These are phyloP conservation scores for Panagrolaimus sp. DNA, from an alignment of 1,140 invertebrate species.

Conservation along the genomic window DNA sequence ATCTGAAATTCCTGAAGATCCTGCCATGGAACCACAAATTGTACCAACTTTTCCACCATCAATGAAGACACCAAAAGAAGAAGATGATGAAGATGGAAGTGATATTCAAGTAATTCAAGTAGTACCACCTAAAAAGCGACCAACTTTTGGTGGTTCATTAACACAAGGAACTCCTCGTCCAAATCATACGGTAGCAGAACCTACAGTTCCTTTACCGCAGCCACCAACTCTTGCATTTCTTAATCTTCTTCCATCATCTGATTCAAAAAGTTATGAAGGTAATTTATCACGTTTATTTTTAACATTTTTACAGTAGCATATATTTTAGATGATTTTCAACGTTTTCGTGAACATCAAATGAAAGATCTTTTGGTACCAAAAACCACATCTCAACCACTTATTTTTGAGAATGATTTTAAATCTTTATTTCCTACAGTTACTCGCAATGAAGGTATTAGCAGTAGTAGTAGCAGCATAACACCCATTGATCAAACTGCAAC, in stretches of 20 bases:
- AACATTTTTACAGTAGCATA: too few relatives aligned
- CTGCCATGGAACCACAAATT: neutral
- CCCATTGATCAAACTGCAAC: too few relatives aligned
- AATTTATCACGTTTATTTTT: too few relatives aligned
- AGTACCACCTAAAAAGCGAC: neutral
- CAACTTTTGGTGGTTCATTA: neutral
- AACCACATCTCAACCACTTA: too few relatives aligned
- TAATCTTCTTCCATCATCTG: neutral
- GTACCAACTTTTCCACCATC: neutral
- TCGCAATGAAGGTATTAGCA: too few relatives aligned
- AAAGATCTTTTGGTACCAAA: too few relatives aligned
- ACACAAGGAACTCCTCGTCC: slow-evolving; percentile 9
- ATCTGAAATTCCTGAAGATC: neutral
- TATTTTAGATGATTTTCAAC: too few relatives aligned
- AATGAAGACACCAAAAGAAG: neutral
- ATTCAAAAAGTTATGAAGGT: too few relatives aligned
- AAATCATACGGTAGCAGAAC: neutral
- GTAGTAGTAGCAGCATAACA: too few relatives aligned
- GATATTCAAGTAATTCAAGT: slow-evolving; percentile 6
- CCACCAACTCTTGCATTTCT: neutral
- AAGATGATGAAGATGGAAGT: neutral
- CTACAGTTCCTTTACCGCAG: neutral
- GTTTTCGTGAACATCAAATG: too few relatives aligned
- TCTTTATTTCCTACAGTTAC: too few relatives aligned
- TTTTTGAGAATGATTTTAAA: too few relatives aligned